Evolutionary conservation across 2,113 vertebrate species (phyloP).

Genomic region (Crotalus helleri): DNA sequence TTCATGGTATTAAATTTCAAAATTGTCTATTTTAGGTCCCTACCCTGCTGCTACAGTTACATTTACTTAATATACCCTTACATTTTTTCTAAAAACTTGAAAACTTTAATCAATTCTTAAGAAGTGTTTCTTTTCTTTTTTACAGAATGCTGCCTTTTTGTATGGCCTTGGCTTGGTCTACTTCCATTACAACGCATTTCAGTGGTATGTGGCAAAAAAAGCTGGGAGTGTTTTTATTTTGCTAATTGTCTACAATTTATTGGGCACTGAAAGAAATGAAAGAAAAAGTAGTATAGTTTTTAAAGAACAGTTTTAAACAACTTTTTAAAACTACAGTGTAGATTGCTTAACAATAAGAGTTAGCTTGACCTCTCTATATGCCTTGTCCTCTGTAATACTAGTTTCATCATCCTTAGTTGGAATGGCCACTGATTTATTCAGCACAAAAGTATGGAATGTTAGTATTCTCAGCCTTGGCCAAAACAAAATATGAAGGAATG

Average conservation of each 20-base stretch:
- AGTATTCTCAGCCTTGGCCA: neutral
- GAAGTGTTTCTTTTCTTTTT: constrained; percentile 56
- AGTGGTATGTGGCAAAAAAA: constrained; percentile 85
- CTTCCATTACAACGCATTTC: constrained; percentile 99
- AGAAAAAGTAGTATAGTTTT: neutral
- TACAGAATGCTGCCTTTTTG: constrained; percentile 99
- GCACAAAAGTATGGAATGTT: neutral
- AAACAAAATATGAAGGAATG: neutral
- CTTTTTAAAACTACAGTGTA: neutral
- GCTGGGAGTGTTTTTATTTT: neutral
- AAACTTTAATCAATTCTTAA: constrained; percentile 30
- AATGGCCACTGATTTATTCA: neutral
- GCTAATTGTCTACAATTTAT: neutral
- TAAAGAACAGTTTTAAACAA: neutral
- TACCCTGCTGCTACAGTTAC: neutral
- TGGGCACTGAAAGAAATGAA: neutral
- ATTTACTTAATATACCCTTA: neutral
- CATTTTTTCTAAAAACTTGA: neutral
- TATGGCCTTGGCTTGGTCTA: constrained; percentile 99
- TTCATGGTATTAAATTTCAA: neutral
- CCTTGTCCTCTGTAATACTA: neutral
- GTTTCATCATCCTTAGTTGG: neutral
- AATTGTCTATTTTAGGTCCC: neutral
- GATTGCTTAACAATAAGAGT: neutral
- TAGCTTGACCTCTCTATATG: neutral